phyloP scores from a whole-genome alignment of 2,797 vertebrate species.

The Hemitrygon akajei region DNA sequence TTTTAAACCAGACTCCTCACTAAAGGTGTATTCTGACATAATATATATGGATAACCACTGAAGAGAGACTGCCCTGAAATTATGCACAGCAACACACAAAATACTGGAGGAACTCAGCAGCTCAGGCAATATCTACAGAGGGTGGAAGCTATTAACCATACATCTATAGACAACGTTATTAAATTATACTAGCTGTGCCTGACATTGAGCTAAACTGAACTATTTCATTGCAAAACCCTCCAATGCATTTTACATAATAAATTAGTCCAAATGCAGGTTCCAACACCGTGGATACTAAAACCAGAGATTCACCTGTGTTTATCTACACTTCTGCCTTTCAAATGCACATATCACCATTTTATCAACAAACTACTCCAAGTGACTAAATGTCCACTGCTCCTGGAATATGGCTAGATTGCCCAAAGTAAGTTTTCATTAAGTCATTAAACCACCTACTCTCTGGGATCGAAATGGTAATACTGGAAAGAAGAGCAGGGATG shows the following conservation, averaged over 20 bases:
- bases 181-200: neutral
- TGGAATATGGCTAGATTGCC: neutral
- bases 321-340: neutral
- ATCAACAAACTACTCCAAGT: neutral
- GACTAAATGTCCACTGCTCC: neutral
- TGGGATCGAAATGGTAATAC: too few relatives aligned
- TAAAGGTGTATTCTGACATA: neutral
- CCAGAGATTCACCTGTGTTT: neutral
- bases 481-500: too few relatives aligned
- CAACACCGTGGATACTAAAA: neutral
- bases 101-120: too few relatives aligned
- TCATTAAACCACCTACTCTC: too few relatives aligned
- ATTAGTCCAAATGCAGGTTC: neutral
- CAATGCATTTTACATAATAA: neutral
- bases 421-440: too few relatives aligned
- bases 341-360: neutral
- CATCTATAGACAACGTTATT: neutral
- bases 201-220: neutral
- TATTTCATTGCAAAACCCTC: neutral
- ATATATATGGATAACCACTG: neutral
- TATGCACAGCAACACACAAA: neutral
- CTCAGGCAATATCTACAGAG: too few relatives aligned
- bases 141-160: too few relatives aligned
- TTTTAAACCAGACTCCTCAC: neutral
- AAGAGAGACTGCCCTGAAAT: neutral